Percentiles rank a stretch among this genome's conserved stretches.
phyloP scores from a whole-genome alignment of 35 echinoderm and acorn worm species.

The Chiridota heheva region DNA sequence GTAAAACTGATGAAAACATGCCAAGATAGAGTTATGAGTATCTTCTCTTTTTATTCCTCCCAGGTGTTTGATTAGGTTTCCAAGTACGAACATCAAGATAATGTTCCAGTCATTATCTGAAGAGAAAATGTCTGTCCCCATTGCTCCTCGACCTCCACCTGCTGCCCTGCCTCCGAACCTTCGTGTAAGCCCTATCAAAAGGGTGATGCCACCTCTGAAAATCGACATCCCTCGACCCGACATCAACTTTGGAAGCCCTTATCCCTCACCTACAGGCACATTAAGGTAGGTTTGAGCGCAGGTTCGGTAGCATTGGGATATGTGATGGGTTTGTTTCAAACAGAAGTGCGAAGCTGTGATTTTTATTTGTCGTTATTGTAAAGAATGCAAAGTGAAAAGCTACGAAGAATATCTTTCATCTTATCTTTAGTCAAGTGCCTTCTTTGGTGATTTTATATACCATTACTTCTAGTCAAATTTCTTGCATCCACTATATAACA shows the following conservation, averaged over 20 bases:
- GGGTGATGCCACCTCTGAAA: conserved; percentile 76
- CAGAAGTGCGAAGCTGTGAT: too few relatives aligned
- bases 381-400: too few relatives aligned
- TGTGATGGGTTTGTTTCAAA: background rate
- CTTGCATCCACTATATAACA: too few relatives aligned
- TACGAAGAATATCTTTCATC: too few relatives aligned
- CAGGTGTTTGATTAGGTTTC: conserved; percentile 96
- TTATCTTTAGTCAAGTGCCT: too few relatives aligned
- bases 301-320: background rate
- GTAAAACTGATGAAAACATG: too few relatives aligned
- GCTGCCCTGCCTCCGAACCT: conserved; percentile 39
- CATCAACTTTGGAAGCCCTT: conserved; percentile 78
- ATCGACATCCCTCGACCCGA: conserved; percentile 92
- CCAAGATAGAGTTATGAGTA: too few relatives aligned
- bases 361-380: too few relatives aligned
- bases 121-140: conserved; percentile 49
- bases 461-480: too few relatives aligned
- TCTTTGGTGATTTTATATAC: too few relatives aligned
- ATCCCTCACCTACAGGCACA: conserved; percentile 93
- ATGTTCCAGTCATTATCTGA: conserved; percentile 92
- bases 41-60: conserved; percentile 11
- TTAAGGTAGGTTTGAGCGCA: conserved; percentile 85
- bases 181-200: conserved; percentile 56
- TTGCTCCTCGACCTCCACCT: conserved; percentile 16
- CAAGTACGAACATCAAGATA: conserved; percentile 98